These are phyloP conservation scores for Coilia nasus DNA, from an alignment of 2,797 vertebrate species.

Conservation along the genomic window DNA sequence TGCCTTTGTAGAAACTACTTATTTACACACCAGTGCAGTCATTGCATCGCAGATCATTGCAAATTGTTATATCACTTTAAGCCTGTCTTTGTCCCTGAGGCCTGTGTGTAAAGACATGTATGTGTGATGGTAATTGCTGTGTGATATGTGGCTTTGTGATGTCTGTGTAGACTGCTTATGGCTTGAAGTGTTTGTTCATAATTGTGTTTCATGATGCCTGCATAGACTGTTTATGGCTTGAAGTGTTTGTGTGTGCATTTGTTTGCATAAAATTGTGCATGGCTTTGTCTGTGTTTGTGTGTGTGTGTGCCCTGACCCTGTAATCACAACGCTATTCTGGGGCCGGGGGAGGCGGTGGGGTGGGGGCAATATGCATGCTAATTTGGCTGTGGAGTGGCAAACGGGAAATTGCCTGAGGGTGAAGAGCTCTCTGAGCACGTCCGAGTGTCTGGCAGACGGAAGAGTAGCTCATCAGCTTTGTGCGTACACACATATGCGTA, in stretches of 20 bases:
- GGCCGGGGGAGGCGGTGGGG: not conserved
- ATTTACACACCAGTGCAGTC: not conserved
- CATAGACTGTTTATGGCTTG: too few relatives aligned
- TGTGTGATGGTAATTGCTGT: not conserved
- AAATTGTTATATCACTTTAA: not conserved
- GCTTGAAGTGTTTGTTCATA: not conserved
- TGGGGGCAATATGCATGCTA: not conserved
- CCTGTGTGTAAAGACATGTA: not conserved
- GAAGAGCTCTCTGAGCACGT: not conserved
- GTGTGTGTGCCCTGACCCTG: not conserved
- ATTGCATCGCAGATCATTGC: not conserved
- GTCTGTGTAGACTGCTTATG: not conserved
- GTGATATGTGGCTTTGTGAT: not conserved
- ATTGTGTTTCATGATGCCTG: too few relatives aligned
- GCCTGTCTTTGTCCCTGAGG: not conserved
- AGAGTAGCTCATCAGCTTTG: slow-evolving; percentile 6
- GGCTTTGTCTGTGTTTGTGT: too few relatives aligned
- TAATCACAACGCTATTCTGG: slow-evolving; percentile 3
- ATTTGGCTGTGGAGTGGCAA: slow-evolving; percentile 8
- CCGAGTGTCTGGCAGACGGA: slow-evolving; percentile 1
- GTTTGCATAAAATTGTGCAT: too few relatives aligned
- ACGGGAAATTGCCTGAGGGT: slow-evolving; percentile 12
- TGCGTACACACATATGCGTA: not conserved
- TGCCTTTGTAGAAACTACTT: not conserved
- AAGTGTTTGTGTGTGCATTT: too few relatives aligned